phyloP scores from a whole-genome alignment of 2,888 invertebrate genomes.

The Nomada ruficornis region DNA sequence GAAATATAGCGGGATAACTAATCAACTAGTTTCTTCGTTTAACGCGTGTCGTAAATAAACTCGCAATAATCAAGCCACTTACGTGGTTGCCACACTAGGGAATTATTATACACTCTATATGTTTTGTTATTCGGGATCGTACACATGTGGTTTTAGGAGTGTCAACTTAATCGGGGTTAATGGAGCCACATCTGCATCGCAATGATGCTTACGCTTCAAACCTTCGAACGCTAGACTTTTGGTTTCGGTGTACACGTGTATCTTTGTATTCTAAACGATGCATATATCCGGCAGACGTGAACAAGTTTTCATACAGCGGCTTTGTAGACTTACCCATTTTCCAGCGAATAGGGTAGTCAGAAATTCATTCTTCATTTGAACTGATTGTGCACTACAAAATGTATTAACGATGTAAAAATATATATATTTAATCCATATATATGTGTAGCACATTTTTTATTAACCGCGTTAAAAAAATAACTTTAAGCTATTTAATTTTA shows the following conservation, averaged over 20 bases:
- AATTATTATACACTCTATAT: slow-evolving; percentile 37
- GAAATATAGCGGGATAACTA: slow-evolving; percentile 2
- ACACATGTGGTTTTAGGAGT: slow-evolving; percentile 51
- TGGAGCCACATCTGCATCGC: slow-evolving; percentile 46
- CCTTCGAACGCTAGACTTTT: slow-evolving; percentile 4
- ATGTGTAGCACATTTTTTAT: no score
- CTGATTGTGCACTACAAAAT: no score
- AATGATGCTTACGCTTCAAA: slow-evolving; percentile 17
- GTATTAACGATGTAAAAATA: no score
- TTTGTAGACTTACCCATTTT: no score
- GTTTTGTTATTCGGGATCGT: slow-evolving; percentile 22
- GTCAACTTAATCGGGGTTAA: slow-evolving; percentile 61
- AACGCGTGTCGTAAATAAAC: slow-evolving; percentile 62
- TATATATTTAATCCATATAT: no score
- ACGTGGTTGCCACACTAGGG: slow-evolving; percentile 47
- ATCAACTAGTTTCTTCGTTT: slow-evolving; percentile 43
- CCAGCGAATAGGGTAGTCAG: no score
- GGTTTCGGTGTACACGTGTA: not conserved
- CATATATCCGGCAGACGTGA: no score
- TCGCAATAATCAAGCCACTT: slow-evolving; percentile 74
- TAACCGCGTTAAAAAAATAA: no score
- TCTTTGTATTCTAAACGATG: not conserved
- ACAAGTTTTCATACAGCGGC: not conserved
- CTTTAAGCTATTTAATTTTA: no score
- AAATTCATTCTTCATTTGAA: no score